Percentiles rank a stretch among this genome's conserved stretches.
phyloP scores from a whole-genome alignment of 2,113 vertebrate species.

The Mirounga angustirostris region DNA sequence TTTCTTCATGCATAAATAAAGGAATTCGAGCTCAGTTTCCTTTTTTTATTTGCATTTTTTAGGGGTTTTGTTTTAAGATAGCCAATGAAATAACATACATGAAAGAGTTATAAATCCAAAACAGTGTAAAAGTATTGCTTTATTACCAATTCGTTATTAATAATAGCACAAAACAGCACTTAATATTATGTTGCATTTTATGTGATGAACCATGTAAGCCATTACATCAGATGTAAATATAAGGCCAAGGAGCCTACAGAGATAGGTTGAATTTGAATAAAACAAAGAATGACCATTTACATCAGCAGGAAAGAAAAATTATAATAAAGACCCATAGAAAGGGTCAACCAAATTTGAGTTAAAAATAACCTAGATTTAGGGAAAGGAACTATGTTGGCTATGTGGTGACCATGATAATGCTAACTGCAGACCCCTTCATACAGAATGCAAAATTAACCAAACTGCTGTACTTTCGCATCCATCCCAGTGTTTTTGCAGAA shows the following conservation, averaged over 20 bases:
- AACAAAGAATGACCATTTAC: background rate
- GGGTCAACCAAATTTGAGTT: background rate
- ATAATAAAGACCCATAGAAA: background rate
- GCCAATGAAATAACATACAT: background rate
- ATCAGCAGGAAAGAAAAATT: background rate
- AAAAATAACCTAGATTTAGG: background rate
- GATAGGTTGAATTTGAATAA: background rate
- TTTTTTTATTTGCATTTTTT: background rate
- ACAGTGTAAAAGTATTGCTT: background rate
- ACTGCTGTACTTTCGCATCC: background rate
- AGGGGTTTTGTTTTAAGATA: background rate
- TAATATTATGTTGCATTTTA: background rate
- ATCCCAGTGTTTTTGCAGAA: background rate
- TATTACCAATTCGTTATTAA: background rate
- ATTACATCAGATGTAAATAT: background rate
- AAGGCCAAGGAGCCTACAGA: background rate
- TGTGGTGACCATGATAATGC: background rate
- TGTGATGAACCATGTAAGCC: background rate
- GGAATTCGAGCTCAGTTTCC: background rate
- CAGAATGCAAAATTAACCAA: background rate
- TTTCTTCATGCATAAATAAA: background rate
- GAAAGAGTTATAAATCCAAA: background rate
- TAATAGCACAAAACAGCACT: background rate
- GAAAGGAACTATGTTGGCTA: background rate
- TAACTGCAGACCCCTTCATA: background rate